phyloP scores from a whole-genome alignment of 2,113 vertebrate genomes.

The Mus musculus region GRCm39 chr15:4547001-4547500 shows the following conservation, averaged over 20 bases:
- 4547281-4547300: background rate
- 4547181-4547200: background rate
- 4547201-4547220: background rate
- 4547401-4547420: background rate
- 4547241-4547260: background rate
- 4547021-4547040: background rate
- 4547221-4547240: background rate
- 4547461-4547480: background rate
- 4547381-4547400: background rate
- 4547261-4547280: background rate
- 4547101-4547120: background rate
- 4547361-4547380: background rate
- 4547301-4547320: background rate
- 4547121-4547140: background rate
- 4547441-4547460: background rate
- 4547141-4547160: background rate
- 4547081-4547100: background rate
- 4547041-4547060: background rate
- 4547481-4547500: background rate
- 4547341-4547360: background rate
- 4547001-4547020: background rate
- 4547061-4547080: background rate
- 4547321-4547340: background rate
- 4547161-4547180: background rate
- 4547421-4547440: background rate